Percentiles rank a stretch among this genome's conserved stretches.
Evolutionary conservation across 2,797 vertebrate species (phyloP).

Genomic region (Neostethus bicornis): DNA sequence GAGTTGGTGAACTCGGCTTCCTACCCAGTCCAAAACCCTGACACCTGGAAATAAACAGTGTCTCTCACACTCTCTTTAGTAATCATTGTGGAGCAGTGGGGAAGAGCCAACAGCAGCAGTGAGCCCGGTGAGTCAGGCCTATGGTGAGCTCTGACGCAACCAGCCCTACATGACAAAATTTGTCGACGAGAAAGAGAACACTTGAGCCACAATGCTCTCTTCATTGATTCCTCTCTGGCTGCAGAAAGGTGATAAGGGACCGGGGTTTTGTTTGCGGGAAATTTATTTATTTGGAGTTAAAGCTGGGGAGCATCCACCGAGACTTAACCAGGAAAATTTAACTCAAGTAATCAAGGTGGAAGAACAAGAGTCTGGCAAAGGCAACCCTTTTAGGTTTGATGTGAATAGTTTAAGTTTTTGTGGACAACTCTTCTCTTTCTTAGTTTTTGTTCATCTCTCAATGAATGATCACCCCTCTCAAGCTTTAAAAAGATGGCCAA

Average conservation of each 20-base stretch:
- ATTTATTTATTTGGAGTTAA: conserved; percentile 64
- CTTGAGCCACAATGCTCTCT: conserved; percentile 35
- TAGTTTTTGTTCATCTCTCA: conserved; percentile 8
- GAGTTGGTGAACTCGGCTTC: conserved; percentile 35
- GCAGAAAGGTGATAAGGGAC: conserved; percentile 68
- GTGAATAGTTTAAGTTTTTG: conserved; percentile 15
- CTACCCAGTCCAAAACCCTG: conserved; percentile 16
- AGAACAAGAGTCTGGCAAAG: conserved; percentile 1
- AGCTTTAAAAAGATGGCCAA: conserved; percentile 14
- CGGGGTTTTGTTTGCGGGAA: conserved; percentile 62
- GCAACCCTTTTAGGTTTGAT: conserved; percentile 4
- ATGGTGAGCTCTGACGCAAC: conserved; percentile 20
- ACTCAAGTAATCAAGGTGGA: conserved; percentile 17
- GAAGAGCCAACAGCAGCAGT: conserved; percentile 30
- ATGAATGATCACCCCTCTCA: conserved; percentile 7
- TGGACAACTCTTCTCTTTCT: conserved; percentile 3
- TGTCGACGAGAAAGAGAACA: conserved; percentile 39
- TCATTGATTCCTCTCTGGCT: conserved; percentile 65
- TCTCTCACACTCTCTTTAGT: conserved; percentile 33
- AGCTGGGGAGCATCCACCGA: conserved; percentile 23
- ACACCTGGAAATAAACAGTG: conserved; percentile 47
- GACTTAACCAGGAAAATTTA: conserved; percentile 16
- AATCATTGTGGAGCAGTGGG: conserved; percentile 41
- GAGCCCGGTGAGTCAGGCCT: conserved; percentile 24
- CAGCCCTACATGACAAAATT: conserved; percentile 32